Percentiles rank a stretch among this genome's conserved stretches.
Conservation (phyloP, 2,888 invertebrate genomes). For the Phengaris alcon region DNA sequence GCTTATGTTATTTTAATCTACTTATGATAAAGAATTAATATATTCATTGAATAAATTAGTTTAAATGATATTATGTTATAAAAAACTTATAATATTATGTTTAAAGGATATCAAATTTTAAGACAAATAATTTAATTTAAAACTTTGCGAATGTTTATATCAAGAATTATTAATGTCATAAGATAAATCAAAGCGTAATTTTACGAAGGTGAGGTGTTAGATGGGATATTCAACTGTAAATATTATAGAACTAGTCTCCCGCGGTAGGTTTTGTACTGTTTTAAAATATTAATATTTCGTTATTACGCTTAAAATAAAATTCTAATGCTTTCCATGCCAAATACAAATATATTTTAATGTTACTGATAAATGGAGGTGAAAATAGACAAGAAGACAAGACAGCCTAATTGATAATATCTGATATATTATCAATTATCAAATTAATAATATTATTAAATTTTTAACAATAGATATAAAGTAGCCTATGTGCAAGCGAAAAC, state of each 20-base stretch:
- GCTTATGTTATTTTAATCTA: background rate
- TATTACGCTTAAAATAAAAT: background rate
- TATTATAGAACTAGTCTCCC: background rate
- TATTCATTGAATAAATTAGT: background rate
- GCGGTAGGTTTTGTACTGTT: background rate
- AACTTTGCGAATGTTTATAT: background rate
- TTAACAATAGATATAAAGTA: too few relatives aligned
- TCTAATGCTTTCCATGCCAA: too few relatives aligned
- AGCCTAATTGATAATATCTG: too few relatives aligned
- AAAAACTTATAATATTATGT: background rate
- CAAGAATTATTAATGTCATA: background rate
- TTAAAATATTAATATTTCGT: background rate
- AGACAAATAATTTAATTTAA: background rate
- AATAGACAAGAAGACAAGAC: too few relatives aligned
- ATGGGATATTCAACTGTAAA: background rate
- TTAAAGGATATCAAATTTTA: background rate
- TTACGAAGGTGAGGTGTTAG: background rate
- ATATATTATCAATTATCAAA: too few relatives aligned
- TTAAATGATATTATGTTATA: conserved; percentile 3
- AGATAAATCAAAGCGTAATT: background rate
- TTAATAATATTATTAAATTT: too few relatives aligned
- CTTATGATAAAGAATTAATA: background rate
- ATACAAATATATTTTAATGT: too few relatives aligned
- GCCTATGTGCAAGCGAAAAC: too few relatives aligned
- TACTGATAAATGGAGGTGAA: too few relatives aligned